A percentile compares a stretch with the other conserved stretches of the same genome.
Conservation (phyloP, 2,113 vertebrate species). For the Hypomesus transpacificus region DNA sequence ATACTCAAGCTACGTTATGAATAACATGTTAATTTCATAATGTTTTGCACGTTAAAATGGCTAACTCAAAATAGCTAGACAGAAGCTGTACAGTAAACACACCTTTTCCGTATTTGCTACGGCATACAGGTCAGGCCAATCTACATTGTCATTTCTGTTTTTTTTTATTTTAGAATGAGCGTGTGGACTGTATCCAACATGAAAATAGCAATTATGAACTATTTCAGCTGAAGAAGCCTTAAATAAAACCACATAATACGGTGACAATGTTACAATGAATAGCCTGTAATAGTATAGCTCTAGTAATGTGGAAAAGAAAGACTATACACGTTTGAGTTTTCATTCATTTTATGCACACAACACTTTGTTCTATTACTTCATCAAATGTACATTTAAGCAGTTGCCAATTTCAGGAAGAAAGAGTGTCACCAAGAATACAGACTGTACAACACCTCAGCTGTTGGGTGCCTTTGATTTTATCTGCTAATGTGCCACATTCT, state of each 20-base stretch:
- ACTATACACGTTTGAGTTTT: neutral
- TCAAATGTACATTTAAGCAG: neutral
- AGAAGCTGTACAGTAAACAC: slow-evolving; percentile 9
- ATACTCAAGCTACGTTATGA: slow-evolving; percentile 10
- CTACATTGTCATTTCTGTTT: neutral
- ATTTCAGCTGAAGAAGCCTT: neutral
- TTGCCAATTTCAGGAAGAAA: too few species aligned
- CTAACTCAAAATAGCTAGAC: slow-evolving; percentile 33
- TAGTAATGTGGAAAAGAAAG: neutral
- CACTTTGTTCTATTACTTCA: slow-evolving; percentile 32
- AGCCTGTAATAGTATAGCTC: too few species aligned
- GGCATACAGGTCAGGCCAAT: slow-evolving; percentile 39
- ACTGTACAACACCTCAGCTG: neutral
- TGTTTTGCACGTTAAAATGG: neutral
- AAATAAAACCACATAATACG: neutral
- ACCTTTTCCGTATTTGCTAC: slow-evolving; percentile 42
- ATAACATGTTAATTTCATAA: neutral
- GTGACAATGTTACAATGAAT: neutral
- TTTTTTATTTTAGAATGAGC: too few species aligned
- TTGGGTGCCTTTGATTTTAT: neutral
- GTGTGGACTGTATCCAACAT: too few species aligned
- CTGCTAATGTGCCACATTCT: too few species aligned
- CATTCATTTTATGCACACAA: slow-evolving; percentile 29
- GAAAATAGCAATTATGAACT: too few species aligned
- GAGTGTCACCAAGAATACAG: neutral